phyloP scores from a whole-genome alignment of 2,113 vertebrate genomes.

The Carlito syrichta region DNA sequence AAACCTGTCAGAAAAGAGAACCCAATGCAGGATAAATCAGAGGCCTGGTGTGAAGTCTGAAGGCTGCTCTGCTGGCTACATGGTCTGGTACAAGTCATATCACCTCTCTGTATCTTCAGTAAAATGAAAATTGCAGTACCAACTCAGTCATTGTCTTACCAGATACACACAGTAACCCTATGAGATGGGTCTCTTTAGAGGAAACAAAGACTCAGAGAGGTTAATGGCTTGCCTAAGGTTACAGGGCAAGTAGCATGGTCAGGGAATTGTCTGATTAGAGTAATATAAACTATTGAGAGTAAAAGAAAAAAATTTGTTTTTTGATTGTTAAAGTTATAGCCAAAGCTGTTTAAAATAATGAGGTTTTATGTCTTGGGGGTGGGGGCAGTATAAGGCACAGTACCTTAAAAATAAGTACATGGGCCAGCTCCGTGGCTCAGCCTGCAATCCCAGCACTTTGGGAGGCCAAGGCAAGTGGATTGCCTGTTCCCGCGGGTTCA shows the following conservation, averaged over 20 bases:
- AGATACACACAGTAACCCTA: background rate
- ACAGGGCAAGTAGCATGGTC: background rate
- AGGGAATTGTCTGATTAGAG: background rate
- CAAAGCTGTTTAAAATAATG: background rate
- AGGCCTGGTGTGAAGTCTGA: background rate
- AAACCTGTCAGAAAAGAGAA: background rate
- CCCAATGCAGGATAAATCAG: background rate
- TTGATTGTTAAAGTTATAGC: background rate
- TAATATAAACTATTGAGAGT: background rate
- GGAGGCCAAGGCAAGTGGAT: too few relatives aligned
- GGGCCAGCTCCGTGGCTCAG: too few relatives aligned
- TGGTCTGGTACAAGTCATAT: background rate
- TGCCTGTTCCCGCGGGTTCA: too few relatives aligned
- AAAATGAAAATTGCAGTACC: background rate
- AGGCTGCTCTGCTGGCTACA: too few relatives aligned
- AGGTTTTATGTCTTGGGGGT: background rate
- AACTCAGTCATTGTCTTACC: background rate
- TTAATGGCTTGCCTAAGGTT: background rate
- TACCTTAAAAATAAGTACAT: background rate
- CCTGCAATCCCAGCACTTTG: too few relatives aligned
- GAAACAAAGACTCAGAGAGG: background rate
- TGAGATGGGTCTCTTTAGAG: background rate
- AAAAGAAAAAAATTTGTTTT: background rate
- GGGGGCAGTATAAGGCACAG: accelerated
- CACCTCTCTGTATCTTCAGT: background rate